phyloP scores from a whole-genome alignment of 2,888 invertebrate genomes.

The Euspilapteryx auroguttella region DNA sequence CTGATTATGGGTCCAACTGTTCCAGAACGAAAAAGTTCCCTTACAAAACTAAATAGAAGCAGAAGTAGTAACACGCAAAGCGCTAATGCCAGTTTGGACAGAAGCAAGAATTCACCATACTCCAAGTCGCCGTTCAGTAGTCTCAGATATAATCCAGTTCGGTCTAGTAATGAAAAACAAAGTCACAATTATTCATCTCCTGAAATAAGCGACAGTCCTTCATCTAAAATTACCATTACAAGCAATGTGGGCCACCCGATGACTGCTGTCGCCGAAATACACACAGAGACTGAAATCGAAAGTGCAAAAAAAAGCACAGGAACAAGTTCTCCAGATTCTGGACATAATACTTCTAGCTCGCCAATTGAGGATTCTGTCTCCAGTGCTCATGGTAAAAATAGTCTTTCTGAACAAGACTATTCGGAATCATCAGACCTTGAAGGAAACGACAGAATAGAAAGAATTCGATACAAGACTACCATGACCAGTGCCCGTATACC shows the following conservation, averaged over 20 bases:
- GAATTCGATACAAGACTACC: slow-evolving; percentile 83
- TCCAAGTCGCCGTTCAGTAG: slow-evolving; percentile 41
- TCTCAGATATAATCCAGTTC: slow-evolving; percentile 32
- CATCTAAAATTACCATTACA: slow-evolving; percentile 38
- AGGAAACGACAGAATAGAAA: slow-evolving; percentile 84
- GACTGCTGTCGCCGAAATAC: slow-evolving; percentile 61
- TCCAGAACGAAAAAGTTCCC: slow-evolving; percentile 80
- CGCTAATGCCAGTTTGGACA: slow-evolving; percentile 59
- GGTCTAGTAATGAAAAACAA: slow-evolving; percentile 31
- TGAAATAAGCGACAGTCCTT: slow-evolving; percentile 28
- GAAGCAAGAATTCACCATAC: slow-evolving; percentile 42
- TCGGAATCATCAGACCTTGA: slow-evolving; percentile 87
- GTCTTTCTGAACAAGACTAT: slow-evolving; percentile 78
- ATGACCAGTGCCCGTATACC: slow-evolving; percentile 87
- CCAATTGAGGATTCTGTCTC: slow-evolving; percentile 75
- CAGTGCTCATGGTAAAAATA: slow-evolving; percentile 70
- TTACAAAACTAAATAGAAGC: slow-evolving; percentile 61
- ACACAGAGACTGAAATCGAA: slow-evolving; percentile 44
- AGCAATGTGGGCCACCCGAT: slow-evolving; percentile 45
- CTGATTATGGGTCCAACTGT: slow-evolving; percentile 72
- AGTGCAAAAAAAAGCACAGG: slow-evolving; percentile 61
- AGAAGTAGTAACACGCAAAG: slow-evolving; percentile 49
- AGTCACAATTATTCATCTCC: slow-evolving; percentile 33
- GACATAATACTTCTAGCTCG: slow-evolving; percentile 79
- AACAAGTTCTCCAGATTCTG: slow-evolving; percentile 78